Conservation (phyloP, 64 coral and sea anemone species). For the Catalaphyllia jardinei region DNA sequence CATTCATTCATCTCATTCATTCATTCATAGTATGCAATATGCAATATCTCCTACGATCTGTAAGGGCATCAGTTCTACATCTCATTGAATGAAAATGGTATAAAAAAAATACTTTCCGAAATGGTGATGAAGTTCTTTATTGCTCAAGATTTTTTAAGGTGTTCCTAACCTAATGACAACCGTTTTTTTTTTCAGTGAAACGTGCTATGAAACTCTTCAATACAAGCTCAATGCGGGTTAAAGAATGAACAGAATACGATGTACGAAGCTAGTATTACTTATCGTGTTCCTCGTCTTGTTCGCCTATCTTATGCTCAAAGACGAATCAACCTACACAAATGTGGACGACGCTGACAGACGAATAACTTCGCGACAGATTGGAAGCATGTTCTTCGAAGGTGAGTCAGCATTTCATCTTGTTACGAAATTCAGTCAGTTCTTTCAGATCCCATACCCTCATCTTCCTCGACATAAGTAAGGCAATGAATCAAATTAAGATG, state of each 20-base stretch:
- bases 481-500: no score
- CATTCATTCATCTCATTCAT: no score
- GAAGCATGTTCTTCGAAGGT: background rate
- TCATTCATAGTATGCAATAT: no score
- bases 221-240: background rate
- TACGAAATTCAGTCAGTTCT: background rate
- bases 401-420: background rate
- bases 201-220: background rate
- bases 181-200: background rate
- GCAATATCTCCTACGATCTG: no score
- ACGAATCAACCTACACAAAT: background rate
- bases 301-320: slow-evolving; percentile 4
- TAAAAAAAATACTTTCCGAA: no score
- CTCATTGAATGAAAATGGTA: no score
- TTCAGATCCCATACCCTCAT: no score
- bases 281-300: background rate
- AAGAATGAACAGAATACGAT: slow-evolving; percentile 21
- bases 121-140: no score
- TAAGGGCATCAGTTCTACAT: no score
- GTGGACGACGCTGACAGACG: background rate
- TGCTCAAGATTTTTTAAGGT: no score
- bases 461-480: no score
- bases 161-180: no score
- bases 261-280: background rate
- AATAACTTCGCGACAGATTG: background rate